Evolutionary conservation across 2,888 invertebrate genomes (phyloP), one percentile per base, ranked within the genome.

Genomic region (Thereva unica): DNA sequence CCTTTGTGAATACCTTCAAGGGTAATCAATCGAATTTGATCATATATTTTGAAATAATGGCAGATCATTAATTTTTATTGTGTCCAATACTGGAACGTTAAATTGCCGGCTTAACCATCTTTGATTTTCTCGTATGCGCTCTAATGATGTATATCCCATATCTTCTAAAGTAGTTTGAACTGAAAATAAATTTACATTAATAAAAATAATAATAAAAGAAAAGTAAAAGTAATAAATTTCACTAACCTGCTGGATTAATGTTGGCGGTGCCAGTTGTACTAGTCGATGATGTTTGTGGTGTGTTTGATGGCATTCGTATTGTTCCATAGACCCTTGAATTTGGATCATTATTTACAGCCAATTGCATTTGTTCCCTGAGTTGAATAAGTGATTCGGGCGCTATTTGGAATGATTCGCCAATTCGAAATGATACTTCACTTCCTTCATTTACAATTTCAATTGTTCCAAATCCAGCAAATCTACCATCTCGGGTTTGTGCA

Each of bases 401-500:
- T 38, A 53, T 38, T 38, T 53, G 38, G 38, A 53, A 38, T 6
- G 37, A 2, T 9, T 53, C 38, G 9, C 53, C 38, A 6, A 53
- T 5, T 38, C 53, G n/a, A 53, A 53, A 53, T 34, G 37, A 37
- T 4, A 53, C 37, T 53, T 53, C 53, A 53, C 34, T 38, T 10
- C 38, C 38, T 53, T 53, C 53, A 12, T 5, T 53, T n/a, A 38
- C 1, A 6, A 38, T 37, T 9, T 53, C 53, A 38, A 53, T 10
- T 3, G 53, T 53, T 53, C 53, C 53, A 53, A 53, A 53, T 7
- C 53, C 53, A 23, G 53, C 7, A 53, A 53, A 53, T 53, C 53
- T 34, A 3, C 37, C 10, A 12, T 53, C 53, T 53, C n/a, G 5
- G 23, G 53, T 23, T 34, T 37, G 37, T 35, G 53, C 53, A 53